Percentiles rank a stretch among this genome's conserved stretches.
Conservation (phyloP, 2,888 invertebrate genomes). For the Lissonota sp. region DNA sequence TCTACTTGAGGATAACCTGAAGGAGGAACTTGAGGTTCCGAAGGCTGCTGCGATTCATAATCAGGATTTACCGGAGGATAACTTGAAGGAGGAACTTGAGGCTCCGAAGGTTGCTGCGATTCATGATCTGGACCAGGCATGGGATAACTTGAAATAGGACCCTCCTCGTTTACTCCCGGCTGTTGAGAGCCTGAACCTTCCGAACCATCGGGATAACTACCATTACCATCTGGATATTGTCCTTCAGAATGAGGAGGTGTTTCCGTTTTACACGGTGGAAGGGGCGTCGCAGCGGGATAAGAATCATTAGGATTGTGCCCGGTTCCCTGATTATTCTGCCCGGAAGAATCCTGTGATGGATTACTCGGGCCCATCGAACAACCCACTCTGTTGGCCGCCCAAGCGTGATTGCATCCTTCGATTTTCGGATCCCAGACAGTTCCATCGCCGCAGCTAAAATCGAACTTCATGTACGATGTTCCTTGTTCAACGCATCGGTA, state of each 20-base stretch:
- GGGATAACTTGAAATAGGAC: too few species aligned
- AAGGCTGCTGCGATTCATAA: conserved; percentile 3
- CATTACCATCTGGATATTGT: conserved; percentile 50
- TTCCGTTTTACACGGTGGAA: conserved; percentile 43
- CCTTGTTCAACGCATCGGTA: conserved; percentile 83
- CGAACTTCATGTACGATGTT: conserved; percentile 83
- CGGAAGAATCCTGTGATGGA: conserved; percentile 15
- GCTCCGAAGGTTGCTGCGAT: too few species aligned
- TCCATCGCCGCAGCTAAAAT: conserved; percentile 86
- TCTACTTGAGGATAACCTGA: conserved; percentile 59
- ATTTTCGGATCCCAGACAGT: conserved; percentile 86
- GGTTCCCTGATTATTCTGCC: conserved; percentile 1
- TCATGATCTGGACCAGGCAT: too few species aligned
- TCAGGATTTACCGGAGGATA: conserved; percentile 46
- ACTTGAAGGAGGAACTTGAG: too few species aligned
- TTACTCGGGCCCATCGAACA: conserved; percentile 33
- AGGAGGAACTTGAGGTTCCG: conserved; percentile 10
- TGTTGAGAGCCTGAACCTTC: conserved; percentile 72
- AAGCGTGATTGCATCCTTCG: conserved; percentile 86
- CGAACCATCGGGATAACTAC: conserved; percentile 19
- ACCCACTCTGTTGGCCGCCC: conserved; percentile 76
- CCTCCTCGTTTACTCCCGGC: neutral
- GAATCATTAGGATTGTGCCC: conserved; percentile 6
- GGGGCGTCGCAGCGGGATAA: conserved; percentile 26
- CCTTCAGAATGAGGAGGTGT: conserved; percentile 47